phyloP scores from a whole-genome alignment of 2,113 vertebrate species.

The Sturnira hondurensis region DNA sequence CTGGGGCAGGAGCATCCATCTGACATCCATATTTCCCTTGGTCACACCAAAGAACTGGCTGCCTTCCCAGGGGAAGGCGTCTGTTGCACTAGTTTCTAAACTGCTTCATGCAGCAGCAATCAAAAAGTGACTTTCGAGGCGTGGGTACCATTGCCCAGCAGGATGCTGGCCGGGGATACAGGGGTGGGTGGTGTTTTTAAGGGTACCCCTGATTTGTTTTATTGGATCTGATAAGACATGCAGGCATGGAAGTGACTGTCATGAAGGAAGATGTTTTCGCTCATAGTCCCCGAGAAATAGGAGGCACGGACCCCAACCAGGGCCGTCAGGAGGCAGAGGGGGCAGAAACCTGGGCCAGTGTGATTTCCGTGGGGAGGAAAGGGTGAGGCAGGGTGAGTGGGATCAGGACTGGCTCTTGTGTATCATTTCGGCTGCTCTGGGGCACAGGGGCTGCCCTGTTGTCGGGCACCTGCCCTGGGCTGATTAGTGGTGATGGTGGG shows the following conservation, averaged over 20 bases:
- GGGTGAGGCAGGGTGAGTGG: too few relatives aligned
- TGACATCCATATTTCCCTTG: background rate
- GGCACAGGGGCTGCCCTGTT: background rate
- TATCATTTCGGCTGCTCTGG: background rate
- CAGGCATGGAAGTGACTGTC: background rate
- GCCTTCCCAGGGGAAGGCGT: background rate
- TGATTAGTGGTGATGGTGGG: background rate
- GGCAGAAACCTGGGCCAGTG: background rate
- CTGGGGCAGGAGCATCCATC: too few relatives aligned
- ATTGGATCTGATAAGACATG: background rate
- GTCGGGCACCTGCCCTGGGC: background rate
- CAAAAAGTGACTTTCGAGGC: background rate
- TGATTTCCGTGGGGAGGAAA: background rate
- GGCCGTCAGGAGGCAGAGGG: background rate
- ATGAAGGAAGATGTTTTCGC: background rate
- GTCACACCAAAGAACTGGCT: background rate
- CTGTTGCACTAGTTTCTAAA: background rate
- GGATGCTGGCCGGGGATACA: background rate
- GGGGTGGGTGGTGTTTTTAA: background rate
- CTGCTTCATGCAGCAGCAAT: background rate
- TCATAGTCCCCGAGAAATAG: background rate
- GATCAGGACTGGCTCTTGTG: background rate
- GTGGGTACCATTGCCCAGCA: fast-evolving
- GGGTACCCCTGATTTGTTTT: background rate
- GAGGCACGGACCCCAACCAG: background rate